Conservation (phyloP, 2,797 vertebrate species). For the Hafferia zeledoni region DNA sequence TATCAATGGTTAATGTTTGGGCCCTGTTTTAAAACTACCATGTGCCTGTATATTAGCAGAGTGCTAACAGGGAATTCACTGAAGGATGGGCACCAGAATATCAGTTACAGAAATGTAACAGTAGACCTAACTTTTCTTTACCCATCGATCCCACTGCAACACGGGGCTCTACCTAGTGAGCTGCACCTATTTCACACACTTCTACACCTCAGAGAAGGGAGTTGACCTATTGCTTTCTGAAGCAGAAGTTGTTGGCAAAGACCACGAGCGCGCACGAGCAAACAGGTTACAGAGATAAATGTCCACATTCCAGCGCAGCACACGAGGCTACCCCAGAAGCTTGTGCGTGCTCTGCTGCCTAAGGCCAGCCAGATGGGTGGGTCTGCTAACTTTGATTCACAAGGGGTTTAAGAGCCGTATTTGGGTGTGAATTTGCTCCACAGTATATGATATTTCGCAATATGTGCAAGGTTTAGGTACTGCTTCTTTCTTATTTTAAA, state of each 20-base stretch:
- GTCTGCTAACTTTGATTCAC: neutral
- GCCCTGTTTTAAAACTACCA: neutral
- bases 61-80: neutral
- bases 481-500: neutral
- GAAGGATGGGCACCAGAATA: neutral
- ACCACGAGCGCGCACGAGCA: accelerated
- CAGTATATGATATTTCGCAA: neutral
- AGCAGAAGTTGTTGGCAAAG: neutral
- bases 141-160: accelerated
- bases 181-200: neutral
- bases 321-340: neutral
- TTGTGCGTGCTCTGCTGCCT: neutral
- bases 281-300: neutral
- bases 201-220: neutral
- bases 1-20: neutral
- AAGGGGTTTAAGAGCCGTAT: neutral
- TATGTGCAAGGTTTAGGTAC: neutral
- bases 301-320: neutral
- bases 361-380: neutral
- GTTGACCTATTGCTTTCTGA: accelerated
- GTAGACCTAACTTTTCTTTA: neutral
- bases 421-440: neutral
- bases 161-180: accelerated
- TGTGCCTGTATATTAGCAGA: neutral
- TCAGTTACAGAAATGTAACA: no score